phyloP scores from a whole-genome alignment of 2,888 invertebrate genomes.

The Imbricaverruca yamaguchii region DNA sequence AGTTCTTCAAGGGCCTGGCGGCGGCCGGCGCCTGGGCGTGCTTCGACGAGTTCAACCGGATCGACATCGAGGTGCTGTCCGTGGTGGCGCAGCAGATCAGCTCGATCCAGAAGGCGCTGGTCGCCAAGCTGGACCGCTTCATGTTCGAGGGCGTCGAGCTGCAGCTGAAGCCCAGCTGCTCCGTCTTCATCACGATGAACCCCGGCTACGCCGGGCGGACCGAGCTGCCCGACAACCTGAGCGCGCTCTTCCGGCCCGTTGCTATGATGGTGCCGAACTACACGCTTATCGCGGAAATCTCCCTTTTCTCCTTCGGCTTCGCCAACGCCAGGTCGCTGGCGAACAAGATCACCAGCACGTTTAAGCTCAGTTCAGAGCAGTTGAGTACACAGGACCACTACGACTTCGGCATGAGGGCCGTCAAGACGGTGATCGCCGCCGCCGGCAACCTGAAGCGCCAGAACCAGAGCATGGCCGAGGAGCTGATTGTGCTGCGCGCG shows the following conservation, averaged over 20 bases:
- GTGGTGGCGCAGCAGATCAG: slow-evolving; percentile 77
- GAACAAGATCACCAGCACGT: slow-evolving; percentile 91
- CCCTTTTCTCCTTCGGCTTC: slow-evolving; percentile 26
- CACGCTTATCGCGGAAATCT: slow-evolving; percentile 72
- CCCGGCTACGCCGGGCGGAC: slow-evolving; percentile 71
- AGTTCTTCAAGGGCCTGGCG: slow-evolving; percentile 59
- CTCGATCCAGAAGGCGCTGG: slow-evolving; percentile 46
- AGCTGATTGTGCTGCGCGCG: slow-evolving; percentile 66
- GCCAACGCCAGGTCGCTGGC: slow-evolving; percentile 49
- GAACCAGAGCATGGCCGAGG: slow-evolving; percentile 67
- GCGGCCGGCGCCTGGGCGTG: slow-evolving; percentile 80
- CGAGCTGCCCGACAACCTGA: slow-evolving; percentile 87
- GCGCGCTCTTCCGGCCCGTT: slow-evolving; percentile 70
- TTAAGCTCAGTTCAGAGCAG: slow-evolving; percentile 88
- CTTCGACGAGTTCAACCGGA: slow-evolving; percentile 84
- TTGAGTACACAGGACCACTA: slow-evolving; percentile 89
- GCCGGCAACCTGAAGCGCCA: slow-evolving; percentile 81
- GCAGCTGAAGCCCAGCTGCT: slow-evolving; percentile 64
- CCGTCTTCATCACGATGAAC: slow-evolving; percentile 73
- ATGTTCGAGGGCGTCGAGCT: slow-evolving; percentile 51
- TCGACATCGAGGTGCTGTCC: slow-evolving; percentile 73
- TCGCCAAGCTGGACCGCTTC: slow-evolving; percentile 41
- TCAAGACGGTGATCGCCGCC: slow-evolving; percentile 77
- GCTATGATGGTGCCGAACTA: slow-evolving; percentile 92
- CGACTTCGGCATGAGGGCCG: slow-evolving; percentile 93